Evolutionary conservation across 2,113 vertebrate genomes (phyloP).

Genomic region (Archilochus colubris): DNA sequence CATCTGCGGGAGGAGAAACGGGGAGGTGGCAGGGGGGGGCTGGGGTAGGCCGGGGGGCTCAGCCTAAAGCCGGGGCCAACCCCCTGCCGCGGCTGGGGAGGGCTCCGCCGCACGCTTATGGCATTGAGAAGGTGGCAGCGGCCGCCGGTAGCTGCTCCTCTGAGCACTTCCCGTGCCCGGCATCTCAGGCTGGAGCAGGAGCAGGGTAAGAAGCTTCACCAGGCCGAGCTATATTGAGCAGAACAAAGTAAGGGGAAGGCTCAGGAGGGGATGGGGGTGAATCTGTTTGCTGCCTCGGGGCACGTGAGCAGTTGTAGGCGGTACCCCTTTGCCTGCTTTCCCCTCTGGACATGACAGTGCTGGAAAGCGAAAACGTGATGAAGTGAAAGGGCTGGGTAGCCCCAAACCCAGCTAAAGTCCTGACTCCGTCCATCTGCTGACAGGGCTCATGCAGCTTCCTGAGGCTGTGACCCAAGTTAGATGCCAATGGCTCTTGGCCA

Average conservation of each 20-base stretch:
- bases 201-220: neutral
- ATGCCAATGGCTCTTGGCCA: neutral
- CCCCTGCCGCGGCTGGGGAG: no score
- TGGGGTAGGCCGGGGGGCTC: neutral
- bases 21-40: neutral
- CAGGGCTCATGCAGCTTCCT: accelerated
- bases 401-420: neutral
- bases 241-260: neutral
- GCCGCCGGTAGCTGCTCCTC: neutral
- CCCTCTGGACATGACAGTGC: neutral
- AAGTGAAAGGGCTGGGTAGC: accelerated
- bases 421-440: accelerated
- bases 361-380: neutral
- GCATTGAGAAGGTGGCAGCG: accelerated
- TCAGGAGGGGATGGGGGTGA: neutral
- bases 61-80: neutral
- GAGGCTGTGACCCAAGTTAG: neutral
- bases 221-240: neutral
- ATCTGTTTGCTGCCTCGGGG: neutral
- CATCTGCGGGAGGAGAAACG: neutral
- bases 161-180: neutral
- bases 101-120: accelerated
- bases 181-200: neutral
- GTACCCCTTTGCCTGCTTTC: accelerated
- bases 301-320: neutral